Evolutionary conservation across 1,140 invertebrate genomes (phyloP), one percentile per base, ranked within the genome.

Genomic region (Magallana ariakensis): DNA sequence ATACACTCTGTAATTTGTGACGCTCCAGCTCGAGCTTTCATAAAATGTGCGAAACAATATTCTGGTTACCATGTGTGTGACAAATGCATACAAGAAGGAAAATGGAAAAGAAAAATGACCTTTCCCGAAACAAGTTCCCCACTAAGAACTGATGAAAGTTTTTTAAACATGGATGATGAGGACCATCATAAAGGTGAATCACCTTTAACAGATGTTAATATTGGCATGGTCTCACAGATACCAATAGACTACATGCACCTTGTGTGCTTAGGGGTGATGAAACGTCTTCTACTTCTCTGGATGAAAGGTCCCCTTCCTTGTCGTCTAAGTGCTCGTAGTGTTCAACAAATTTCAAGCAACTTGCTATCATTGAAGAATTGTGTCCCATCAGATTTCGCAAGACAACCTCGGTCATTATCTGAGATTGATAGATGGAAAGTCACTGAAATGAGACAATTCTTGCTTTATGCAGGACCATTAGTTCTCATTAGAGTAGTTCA

Each of bases 381-480:
- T 33, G 87, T 91, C 54, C 92, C 95, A 55, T 19, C 9, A 54
- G 94, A 95, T 88, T 95, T 95, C 93, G 80, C 83, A 70, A 87
- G 95, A 87, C 94, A 95, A 87, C 93, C 94, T 9, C 88, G 94
- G 85, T 57, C 83, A 26, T 86, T 95, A 3, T 55, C 82, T 19
- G 93, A 95, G 57, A 22, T 94, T 53, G 90, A 92, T 8, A 83
- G 91, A 56, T 95, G 93, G 93, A 95, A 95, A 92, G 95, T 94
- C 8, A 95, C 95, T 33, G 95, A 95, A 90, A 95, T 95, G 90
- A 89, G 95, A 19, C 92, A 93, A 66, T 95, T 95, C 92, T 83
- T 95, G 33, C 85, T 95, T 7, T 95, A 95, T 90, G 92, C 92
- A 22, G 95, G 94, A 15, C 91, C 93, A 62, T 88, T 94, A 53